phyloP scores from a whole-genome alignment of 2,113 vertebrate genomes.

The Scortum barcoo region DNA sequence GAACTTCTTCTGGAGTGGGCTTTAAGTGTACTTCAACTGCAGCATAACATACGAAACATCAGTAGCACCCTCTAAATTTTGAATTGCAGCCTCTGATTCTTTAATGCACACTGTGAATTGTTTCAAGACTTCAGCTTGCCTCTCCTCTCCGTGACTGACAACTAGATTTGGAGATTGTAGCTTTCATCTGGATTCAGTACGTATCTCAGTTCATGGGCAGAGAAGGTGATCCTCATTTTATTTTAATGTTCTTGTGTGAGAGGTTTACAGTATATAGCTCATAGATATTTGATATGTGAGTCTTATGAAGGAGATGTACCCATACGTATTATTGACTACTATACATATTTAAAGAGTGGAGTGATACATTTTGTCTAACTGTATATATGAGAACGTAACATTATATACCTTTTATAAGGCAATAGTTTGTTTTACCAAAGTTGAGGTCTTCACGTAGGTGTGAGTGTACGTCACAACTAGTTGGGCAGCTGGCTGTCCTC shows the following conservation, averaged over 20 bases:
- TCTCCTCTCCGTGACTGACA: not conserved
- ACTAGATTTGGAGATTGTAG: not conserved
- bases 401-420: not conserved
- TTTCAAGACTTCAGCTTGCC: not conserved
- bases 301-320: not conserved
- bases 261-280: not conserved
- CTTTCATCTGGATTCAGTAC: not conserved
- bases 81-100: not conserved
- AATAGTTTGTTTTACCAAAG: not conserved
- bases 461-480: slow-evolving; percentile 53
- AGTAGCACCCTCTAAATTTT: not conserved
- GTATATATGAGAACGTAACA: not conserved
- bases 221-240: not conserved
- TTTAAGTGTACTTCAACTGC: not conserved
- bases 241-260: not conserved
- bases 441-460: slow-evolving; percentile 40
- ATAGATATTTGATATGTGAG: slow-evolving; percentile 2
- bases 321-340: not conserved
- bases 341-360: not conserved
- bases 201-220: not conserved
- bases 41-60: not conserved
- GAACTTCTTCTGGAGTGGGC: not conserved
- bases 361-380: not conserved
- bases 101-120: not conserved
- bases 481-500: slow-evolving; percentile 43